Base-by-base conservation (phyloP, 1,140 invertebrate species). In the Meloidogyne chitwoodi region DNA sequence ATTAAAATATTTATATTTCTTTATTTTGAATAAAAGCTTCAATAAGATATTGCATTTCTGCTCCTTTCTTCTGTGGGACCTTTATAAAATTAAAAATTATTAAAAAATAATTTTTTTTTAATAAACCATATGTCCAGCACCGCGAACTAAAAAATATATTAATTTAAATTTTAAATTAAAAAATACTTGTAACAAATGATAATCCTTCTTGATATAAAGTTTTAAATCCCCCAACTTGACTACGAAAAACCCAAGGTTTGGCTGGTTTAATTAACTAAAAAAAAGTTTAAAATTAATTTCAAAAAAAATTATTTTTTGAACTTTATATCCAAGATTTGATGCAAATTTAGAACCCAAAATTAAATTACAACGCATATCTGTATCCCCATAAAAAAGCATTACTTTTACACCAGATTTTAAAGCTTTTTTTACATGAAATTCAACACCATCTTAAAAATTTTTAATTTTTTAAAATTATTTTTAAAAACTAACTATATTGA, bases 301-400 rank as follows among this genome's bases (percentile, higher is more conserved):
- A 31, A 31, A 41, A 29, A 10, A 63, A n/a, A 16, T 8, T 69
- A 2, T n/a, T 22, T 1, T 68, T n/a, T 65, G n/a, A 79, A 48
- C 77, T 63, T 81, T 81, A 22, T 83, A 48, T 24, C 85, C 85
- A 48, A 86, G 77, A 27, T 76, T 63, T 24, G 80, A 81, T n/a
- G 78, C 66, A 69, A 86, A 86, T 61, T 86, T 81, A 48, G 86
- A 85, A 56, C 85, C 85, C 83, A 86, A 83, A 77, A 85, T 84
- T 74, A 85, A 83, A 67, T 91, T 91, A 82, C 90, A 91, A 1
- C 89, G 89, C 89, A 90, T 89, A 80, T 91, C 90, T 24, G 89
- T 87, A 82, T 91, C 90, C 12, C 90, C 90, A 82, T 91, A 90
- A 84, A 91, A 91, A 12, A 91, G 84, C 41, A 90, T 73, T 22